Base-by-base conservation (phyloP, 2,113 vertebrate species). In the Carlito syrichta region DNA sequence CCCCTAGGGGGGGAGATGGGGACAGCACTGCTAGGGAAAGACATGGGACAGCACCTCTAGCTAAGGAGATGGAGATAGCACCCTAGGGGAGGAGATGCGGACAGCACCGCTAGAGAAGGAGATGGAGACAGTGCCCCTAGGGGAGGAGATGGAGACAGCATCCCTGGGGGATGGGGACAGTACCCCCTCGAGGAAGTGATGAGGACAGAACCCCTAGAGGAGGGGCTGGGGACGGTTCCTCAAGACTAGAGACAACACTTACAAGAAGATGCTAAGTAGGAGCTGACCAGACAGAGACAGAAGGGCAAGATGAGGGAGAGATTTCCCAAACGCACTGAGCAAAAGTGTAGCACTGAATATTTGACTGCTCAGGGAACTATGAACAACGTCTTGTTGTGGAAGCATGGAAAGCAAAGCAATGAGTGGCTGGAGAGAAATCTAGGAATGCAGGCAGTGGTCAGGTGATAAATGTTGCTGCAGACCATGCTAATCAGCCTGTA, bases 81-180 rank as follows among this genome's bases (percentile, higher is more conserved):
- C 27, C 30, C 27, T 2, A 16, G 17, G 58, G 27, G 25, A 32
- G 40, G 3, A 4, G 40, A 35, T 20, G 30, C 40, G 43, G 17
- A 38, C 7, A 25, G 30, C 3, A 3, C 0, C 14, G 52, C 6
- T 4, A 48, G 58, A 45, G 73, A 19, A 14, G 56, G 66, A 13
- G 30, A 13, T 1, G 1, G 3, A 16, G 9, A 60, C 17, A 2
- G 40, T 4, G 1, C 63, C 22, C 58, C 6, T 20, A 35, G 43
- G 54, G 62, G 16, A 4, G 40, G 52, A 19, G 60, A 45, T 38
- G 54, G 40, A 40, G 32, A 69, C 43, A 32, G 73, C 2, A 2
- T 40, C 19, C 43, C 86, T 40, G 12, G 79, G 73, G 45, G 69
- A 69, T 4, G 23, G 19, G 27, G 38, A n/a, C n/a, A n/a, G n/a